These are phyloP conservation scores for Podilymbus podiceps DNA, from an alignment of 2,113 vertebrate genomes.

Conservation along the genomic window DNA sequence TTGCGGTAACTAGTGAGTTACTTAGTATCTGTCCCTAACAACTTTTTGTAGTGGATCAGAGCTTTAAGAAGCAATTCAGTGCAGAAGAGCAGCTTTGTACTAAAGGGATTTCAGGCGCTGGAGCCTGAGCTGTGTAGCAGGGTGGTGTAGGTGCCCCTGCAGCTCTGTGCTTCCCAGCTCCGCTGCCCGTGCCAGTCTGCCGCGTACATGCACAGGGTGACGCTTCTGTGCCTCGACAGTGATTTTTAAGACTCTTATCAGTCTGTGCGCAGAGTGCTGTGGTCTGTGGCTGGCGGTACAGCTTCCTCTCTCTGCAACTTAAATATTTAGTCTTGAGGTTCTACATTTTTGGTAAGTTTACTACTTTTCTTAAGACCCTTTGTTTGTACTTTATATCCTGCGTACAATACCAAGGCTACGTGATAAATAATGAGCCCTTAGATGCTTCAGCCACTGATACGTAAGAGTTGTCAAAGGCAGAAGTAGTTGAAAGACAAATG, in stretches of 20 bases:
- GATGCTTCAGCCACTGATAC: background rate
- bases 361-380: background rate
- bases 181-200: accelerated
- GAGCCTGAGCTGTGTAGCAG: background rate
- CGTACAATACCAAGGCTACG: too few species aligned
- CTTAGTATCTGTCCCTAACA: constrained; percentile 50
- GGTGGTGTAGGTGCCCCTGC: background rate
- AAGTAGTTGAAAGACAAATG: too few species aligned
- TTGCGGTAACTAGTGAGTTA: constrained; percentile 66
- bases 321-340: background rate
- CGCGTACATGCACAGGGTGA: background rate
- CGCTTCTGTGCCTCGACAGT: background rate
- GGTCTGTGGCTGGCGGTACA: accelerated
- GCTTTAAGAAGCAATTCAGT: background rate
- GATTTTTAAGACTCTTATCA: background rate
- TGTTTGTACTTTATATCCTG: background rate
- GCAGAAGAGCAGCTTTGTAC: background rate
- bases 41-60: constrained; percentile 34
- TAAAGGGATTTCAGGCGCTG: background rate
- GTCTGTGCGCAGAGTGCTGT: background rate
- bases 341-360: background rate
- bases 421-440: background rate
- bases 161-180: background rate
- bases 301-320: background rate
- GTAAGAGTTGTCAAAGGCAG: background rate